Conservation (phyloP, 1,140 invertebrate genomes). For the Teleopsis dalmanni region DNA sequence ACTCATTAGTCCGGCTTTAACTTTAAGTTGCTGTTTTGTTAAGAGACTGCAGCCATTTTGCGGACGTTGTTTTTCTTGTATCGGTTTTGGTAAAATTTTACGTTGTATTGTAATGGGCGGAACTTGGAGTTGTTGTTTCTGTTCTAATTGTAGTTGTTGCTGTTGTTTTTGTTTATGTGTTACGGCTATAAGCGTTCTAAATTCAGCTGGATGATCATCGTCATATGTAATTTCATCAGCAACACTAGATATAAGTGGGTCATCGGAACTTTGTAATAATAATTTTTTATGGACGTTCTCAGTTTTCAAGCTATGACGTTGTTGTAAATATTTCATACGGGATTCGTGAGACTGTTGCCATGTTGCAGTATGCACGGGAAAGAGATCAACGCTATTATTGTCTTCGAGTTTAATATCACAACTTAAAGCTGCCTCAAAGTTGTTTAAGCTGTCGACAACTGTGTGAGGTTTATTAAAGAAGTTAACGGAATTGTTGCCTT, state of each 20-base stretch:
- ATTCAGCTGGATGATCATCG: slow-evolving; percentile 30
- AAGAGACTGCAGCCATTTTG: slow-evolving; percentile 28
- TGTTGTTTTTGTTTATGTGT: not conserved
- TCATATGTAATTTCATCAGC: slow-evolving; percentile 23
- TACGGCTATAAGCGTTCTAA: slow-evolving; percentile 9
- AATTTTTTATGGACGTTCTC: slow-evolving; percentile 16
- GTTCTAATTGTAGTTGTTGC: not conserved
- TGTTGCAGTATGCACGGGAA: slow-evolving; percentile 11
- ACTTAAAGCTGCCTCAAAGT: not conserved
- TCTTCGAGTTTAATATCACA: not conserved
- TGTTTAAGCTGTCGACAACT: not conserved
- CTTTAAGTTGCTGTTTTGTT: slow-evolving; percentile 35
- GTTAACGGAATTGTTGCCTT: not conserved
- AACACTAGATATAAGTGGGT: slow-evolving; percentile 38
- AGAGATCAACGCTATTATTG: slow-evolving; percentile 11
- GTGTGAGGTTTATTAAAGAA: not conserved
- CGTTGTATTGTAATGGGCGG: not conserved
- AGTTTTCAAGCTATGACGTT: slow-evolving; percentile 12
- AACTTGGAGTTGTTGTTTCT: not conserved
- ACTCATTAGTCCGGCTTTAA: slow-evolving; percentile 32
- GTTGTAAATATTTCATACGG: slow-evolving; percentile 9
- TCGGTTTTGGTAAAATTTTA: not conserved
- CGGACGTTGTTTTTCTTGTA: not conserved
- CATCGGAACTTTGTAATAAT: slow-evolving; percentile 36
- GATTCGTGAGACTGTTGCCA: slow-evolving; percentile 22